These are phyloP conservation scores for Caenorhabditis japonica DNA, from an alignment of 2,888 invertebrate species.

Conservation along the genomic window DNA sequence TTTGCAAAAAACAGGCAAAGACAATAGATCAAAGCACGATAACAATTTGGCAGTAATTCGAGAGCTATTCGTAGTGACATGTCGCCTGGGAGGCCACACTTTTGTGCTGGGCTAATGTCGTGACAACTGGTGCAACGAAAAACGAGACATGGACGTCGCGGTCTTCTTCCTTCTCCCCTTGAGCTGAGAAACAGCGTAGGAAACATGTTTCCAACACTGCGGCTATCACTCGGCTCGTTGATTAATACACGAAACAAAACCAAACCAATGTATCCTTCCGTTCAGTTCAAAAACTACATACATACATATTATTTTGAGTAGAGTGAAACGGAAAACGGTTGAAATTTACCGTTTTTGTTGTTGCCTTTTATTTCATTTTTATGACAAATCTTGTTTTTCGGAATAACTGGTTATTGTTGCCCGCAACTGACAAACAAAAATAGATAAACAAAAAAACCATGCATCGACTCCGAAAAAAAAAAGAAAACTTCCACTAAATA, in stretches of 20 bases:
- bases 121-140: conserved; percentile 51
- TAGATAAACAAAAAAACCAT: no score
- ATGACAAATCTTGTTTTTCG: no score
- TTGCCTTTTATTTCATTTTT: no score
- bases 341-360: no score
- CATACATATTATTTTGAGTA: no score
- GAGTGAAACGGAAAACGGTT: no score
- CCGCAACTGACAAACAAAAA: no score
- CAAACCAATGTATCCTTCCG: no score
- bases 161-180: conserved; percentile 25
- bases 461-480: not conserved
- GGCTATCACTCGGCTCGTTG: no score
- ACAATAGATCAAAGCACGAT: conserved; percentile 38
- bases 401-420: no score
- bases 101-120: conserved; percentile 49
- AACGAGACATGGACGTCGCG: conserved; percentile 53
- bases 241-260: no score
- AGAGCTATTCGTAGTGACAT: conserved; percentile 47
- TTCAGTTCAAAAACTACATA: no score
- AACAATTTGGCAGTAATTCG: conserved; percentile 45
- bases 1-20: not conserved
- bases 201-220: conserved; percentile 46
- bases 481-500: not conserved
- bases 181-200: conserved; percentile 14
- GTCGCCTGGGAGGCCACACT: conserved; percentile 37